Percentiles rank a stretch among this genome's conserved stretches.
phyloP scores from a whole-genome alignment of 2,888 invertebrate species.

The Gymnoscelis rufifasciata region DNA sequence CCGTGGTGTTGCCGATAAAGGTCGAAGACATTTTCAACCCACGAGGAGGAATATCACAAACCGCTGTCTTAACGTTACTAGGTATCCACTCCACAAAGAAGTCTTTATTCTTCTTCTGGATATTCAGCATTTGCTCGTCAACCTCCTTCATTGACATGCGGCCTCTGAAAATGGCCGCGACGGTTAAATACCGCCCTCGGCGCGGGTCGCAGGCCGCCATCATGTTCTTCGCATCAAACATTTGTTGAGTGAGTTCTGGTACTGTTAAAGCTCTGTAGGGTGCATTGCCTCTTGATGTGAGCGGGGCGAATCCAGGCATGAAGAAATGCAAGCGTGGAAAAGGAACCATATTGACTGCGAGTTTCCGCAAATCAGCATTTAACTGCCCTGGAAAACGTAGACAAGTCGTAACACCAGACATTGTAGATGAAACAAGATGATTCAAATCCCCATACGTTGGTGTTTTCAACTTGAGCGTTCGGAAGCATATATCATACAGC shows the following conservation, averaged over 20 bases:
- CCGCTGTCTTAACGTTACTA: constrained; percentile 87
- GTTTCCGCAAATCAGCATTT: constrained; percentile 85
- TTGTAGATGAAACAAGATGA: constrained; percentile 57
- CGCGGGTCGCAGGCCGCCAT: constrained; percentile 96
- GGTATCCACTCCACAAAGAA: constrained; percentile 90
- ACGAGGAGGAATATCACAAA: constrained; percentile 87
- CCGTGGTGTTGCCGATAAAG: constrained; percentile 91
- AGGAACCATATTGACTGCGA: constrained; percentile 79
- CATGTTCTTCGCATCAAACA: constrained; percentile 97
- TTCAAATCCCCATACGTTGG: constrained; percentile 89
- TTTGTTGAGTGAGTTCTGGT: constrained; percentile 91
- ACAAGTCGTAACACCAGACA: constrained; percentile 68
- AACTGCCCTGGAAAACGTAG: constrained; percentile 63
- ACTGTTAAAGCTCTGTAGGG: constrained; percentile 92
- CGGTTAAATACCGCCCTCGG: constrained; percentile 91
- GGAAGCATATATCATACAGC: constrained; percentile 87
- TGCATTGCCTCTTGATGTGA: constrained; percentile 88
- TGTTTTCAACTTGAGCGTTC: constrained; percentile 83
- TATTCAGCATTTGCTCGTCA: constrained; percentile 87
- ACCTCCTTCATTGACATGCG: constrained; percentile 96
- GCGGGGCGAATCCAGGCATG: constrained; percentile 81
- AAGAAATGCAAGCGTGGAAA: constrained; percentile 84
- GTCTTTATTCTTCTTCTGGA: constrained; percentile 86
- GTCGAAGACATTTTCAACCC: constrained; percentile 91
- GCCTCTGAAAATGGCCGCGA: constrained; percentile 92